Base-by-base conservation (phyloP, 2,113 vertebrate genomes). In the Equus przewalskii region DNA sequence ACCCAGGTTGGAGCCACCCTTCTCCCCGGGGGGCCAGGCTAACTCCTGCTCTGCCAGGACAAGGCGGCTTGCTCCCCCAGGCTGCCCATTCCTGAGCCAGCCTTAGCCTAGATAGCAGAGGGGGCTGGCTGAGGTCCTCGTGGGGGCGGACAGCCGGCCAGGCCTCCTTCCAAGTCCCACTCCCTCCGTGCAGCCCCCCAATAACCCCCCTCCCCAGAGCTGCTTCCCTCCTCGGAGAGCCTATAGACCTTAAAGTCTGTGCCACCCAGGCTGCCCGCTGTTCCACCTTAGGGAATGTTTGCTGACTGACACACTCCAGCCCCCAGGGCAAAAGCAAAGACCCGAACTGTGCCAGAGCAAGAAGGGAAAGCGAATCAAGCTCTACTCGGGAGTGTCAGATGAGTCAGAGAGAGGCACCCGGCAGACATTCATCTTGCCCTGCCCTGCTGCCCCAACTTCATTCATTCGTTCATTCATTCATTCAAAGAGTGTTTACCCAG, bases 21-120 rank as follows among this genome's bases (percentile, higher is more conserved):
- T 44, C 88, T 58, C 22, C 64, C 60, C 1, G 5, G 56, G 75
- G 85, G 70, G 6, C 72, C 91, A 41, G 60, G 33, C 15, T 21
- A 13, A 6, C 58, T 56, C 54, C 3, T 33, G 6, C 19, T 80
- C 83, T 30, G 18, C 28, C 22, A 67, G 83, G 41, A n/a, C 30
- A 21, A 41, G 4, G 70, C 60, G 15, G 22, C 3, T 16, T 28
- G 46, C 56, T 56, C 16, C n/a, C 18, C 24, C 7, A 15, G 56
- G 11, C 41, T 24, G 44, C 60, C 41, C 15, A 13, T 18, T 12
- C 10, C 70, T 18, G 16, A 46, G 8, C 7, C 64, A 75, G 80
- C 56, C 51, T 0, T 4, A 13, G 6, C 3, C 22, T 54, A 19
- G 26, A 73, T 6, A 7, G 56, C 28, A 14, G 41, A 13, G 0